Percentiles rank a stretch among this genome's conserved stretches.
These are phyloP conservation scores for Phyllostomus discolor DNA, from an alignment of 2,113 vertebrate genomes.

Conservation along the genomic window DNA sequence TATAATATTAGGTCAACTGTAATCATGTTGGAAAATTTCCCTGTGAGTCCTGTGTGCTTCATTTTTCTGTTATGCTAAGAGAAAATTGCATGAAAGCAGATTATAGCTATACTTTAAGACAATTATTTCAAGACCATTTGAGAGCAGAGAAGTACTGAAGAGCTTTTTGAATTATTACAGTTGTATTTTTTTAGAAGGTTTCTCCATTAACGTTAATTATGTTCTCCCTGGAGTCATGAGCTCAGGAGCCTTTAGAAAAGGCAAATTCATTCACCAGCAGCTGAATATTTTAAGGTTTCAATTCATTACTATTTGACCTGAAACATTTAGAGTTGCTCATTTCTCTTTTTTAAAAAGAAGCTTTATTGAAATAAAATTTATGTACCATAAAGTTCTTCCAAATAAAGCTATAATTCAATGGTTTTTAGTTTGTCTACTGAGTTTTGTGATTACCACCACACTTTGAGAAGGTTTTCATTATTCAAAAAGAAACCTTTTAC, in stretches of 20 bases:
- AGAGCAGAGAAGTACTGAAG: conserved; percentile 37
- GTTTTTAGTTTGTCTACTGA: not conserved
- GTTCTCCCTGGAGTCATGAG: conserved; percentile 10
- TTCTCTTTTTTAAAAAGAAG: not conserved
- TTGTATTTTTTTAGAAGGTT: conserved; percentile 21
- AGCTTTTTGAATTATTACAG: conserved; percentile 56
- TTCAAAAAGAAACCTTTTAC: not conserved
- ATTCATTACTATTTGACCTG: conserved; percentile 29
- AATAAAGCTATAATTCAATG: not conserved
- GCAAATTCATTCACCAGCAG: conserved; percentile 14
- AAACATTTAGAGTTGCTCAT: not conserved
- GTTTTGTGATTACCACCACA: not conserved
- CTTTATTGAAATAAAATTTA: conserved; percentile 28
- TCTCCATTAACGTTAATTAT: conserved; percentile 34
- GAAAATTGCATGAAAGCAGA: conserved; percentile 49
- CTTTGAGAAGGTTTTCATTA: not conserved
- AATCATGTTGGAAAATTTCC: conserved; percentile 22
- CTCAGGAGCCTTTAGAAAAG: conserved; percentile 53
- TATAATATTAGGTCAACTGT: conserved; percentile 10
- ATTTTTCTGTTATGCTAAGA: not conserved
- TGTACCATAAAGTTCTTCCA: not conserved
- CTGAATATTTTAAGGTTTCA: conserved; percentile 36
- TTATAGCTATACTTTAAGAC: conserved; percentile 54
- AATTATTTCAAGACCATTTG: conserved; percentile 63
- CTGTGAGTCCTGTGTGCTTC: not conserved